Percentiles rank a stretch among this genome's conserved stretches.
Evolutionary conservation across 2,113 vertebrate genomes (phyloP).

Genomic region (Gallinago media): DNA sequence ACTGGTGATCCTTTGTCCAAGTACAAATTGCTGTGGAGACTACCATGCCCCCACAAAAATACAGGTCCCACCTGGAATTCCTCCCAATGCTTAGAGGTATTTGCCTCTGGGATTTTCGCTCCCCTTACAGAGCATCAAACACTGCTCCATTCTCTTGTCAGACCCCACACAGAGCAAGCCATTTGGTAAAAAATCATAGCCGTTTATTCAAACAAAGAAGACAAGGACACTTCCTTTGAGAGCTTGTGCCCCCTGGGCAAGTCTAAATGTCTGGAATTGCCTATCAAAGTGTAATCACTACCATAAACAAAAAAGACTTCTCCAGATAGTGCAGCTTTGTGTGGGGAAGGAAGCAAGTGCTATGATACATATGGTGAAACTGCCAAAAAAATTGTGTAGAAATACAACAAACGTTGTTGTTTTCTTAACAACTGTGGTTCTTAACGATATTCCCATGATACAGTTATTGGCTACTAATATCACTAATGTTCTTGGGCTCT

Average conservation of each 20-base stretch:
- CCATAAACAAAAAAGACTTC: background rate
- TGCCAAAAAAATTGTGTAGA: background rate
- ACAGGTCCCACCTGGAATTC: background rate
- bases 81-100: background rate
- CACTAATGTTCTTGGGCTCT: background rate
- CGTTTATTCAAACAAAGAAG: background rate
- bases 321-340: background rate
- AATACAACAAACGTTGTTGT: no score
- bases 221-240: background rate
- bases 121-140: background rate
- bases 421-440: no score
- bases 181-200: background rate
- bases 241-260: background rate
- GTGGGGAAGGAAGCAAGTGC: background rate
- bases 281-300: background rate
- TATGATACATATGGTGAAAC: background rate
- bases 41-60: background rate
- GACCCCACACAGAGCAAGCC: constrained; percentile 9
- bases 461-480: background rate
- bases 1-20: background rate
- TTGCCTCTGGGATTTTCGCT: background rate
- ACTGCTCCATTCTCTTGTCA: background rate
- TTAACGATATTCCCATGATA: background rate
- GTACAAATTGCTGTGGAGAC: background rate
- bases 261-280: background rate